Evolutionary conservation across 2,113 vertebrate genomes (phyloP), one percentile per base, ranked within the genome.

Genomic region (Stegastes partitus): DNA sequence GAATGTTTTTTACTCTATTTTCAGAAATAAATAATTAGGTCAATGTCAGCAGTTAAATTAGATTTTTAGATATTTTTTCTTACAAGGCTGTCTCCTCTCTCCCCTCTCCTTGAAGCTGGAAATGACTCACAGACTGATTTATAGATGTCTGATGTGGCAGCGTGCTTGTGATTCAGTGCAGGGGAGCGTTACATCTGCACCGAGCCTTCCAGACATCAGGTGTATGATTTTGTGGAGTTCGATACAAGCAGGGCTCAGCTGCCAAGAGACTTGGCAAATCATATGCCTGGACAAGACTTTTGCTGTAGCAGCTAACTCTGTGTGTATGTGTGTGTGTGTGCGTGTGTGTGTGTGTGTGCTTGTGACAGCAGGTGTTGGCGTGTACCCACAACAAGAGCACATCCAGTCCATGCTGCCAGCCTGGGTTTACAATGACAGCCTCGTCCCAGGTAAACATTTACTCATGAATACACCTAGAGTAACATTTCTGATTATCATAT

Each of bases 341-440:
- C 74, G 31, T 59, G 51, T 70, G 31, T 67, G 53, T 77, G 19
- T 77, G 16, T 71, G 39, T 84, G 10, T 89, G 68, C 28, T 50
- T 84, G 34, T 79, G 68, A 80, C 84, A 90, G 83, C 92, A 96
- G 97, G 97, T 92, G 96, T 98, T 81, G 96, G 95, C 50, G 96
- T 97, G 23, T 99, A 96, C 84, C 96, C 96, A 70, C 92, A 97
- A 51, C 96, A 97, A 91, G 98, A 99, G 62, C 94, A 96, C 66
- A 96, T 97, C 78, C 97, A 97, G 91, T 94, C 96, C 39, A 94
- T 98, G 88, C 84, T 97, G 91, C 97, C 98, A 70, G 90, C 96
- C 51, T 99, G 98, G 98, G 92, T 99, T 91, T 99, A 97, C 93
- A 99, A 97, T 0, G 97, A 99, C 84, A 96, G 82, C 87, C 94